Conservation (phyloP, 2,888 invertebrate species). For the Azorinus chamasolen region DNA sequence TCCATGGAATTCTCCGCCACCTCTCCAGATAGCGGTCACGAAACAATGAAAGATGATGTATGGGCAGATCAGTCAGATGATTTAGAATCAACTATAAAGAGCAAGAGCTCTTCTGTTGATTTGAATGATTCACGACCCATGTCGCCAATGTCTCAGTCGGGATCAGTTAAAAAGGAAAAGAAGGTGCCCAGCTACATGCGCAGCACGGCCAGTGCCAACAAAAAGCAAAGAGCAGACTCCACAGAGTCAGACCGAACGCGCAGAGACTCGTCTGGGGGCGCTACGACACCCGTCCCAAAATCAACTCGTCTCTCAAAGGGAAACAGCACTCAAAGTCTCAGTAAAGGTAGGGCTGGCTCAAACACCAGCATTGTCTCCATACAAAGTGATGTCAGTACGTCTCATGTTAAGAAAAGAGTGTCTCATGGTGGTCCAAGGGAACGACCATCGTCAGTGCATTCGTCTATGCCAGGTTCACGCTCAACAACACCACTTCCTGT, state of each 20-base stretch:
- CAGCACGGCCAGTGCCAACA: slow-evolving; percentile 73
- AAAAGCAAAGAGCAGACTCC: slow-evolving; percentile 11
- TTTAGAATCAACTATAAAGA: slow-evolving; percentile 56
- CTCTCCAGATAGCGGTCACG: slow-evolving; percentile 78
- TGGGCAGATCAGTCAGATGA: slow-evolving; percentile 73
- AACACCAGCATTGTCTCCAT: slow-evolving; percentile 69
- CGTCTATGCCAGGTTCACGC: slow-evolving; percentile 60
- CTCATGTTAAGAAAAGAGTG: slow-evolving; percentile 37
- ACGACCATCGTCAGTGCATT: slow-evolving; percentile 59
- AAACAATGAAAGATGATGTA: slow-evolving; percentile 76
- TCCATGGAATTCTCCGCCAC: slow-evolving; percentile 70
- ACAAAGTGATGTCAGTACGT: slow-evolving; percentile 60
- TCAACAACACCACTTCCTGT: slow-evolving; percentile 64
- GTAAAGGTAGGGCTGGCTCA: slow-evolving; percentile 64
- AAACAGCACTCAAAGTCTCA: slow-evolving; percentile 58
- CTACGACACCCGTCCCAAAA: slow-evolving; percentile 32
- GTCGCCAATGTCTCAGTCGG: slow-evolving; percentile 40
- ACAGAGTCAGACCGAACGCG: slow-evolving; percentile 24
- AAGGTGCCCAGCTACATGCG: slow-evolving; percentile 80
- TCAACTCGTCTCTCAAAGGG: slow-evolving; percentile 46
- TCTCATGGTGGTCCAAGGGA: slow-evolving; percentile 53
- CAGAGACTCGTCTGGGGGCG: slow-evolving; percentile 35
- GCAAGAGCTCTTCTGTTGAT: slow-evolving; percentile 25
- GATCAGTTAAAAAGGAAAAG: slow-evolving; percentile 62
- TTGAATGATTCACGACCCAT: slow-evolving; percentile 47